Evolutionary conservation across 2,888 invertebrate species (phyloP), one percentile per base, ranked within the genome.

Genomic region (Athalia circularis): DNA sequence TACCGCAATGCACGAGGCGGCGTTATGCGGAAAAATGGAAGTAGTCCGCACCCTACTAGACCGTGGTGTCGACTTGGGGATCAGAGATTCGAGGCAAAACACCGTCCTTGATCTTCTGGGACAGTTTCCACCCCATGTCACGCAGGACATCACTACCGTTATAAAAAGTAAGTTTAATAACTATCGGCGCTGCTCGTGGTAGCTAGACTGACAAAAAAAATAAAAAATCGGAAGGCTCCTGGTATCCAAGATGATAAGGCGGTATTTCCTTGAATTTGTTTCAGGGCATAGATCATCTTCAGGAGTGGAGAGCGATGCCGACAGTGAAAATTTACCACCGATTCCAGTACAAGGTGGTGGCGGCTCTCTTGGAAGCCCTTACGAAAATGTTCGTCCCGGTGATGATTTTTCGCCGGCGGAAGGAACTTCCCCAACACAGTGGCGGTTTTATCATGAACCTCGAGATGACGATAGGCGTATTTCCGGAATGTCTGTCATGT

Each of bases 1-100:
- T 0, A 97, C 97, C 5, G 96, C 98, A 0, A 92, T 99, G 80
- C 98, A 98, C 91, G 98, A 98, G 89, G 98, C 98, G 0, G 97
- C 97, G 0, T 93, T 97, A 45, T 97, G 95, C 89, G 98, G 98
- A 15, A 97, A 98, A 90, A 94, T 96, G 83, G 95, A 96, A 79
- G 97, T 98, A 15, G 97, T 97, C 43, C 93, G 95, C 77, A 93
- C 96, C 0, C 92, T 98, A 54, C 91, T 98, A 13, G 95, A 95
- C 81, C 93, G 94, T 83, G 97, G 97, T 0, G 96, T 96, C 29
- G 96, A 98, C 89, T 92, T 97, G 62, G 93, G 94, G 80, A 95
- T 96, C 65, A 93, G 94, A 45, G 97, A 99, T 88, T 93, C 93
- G 7, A 93, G 94, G 81, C 95, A 95, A 79, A 95, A 95, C 88